Base-by-base conservation (phyloP, 2,113 vertebrate genomes). In the Neopipo cinnamomea region DNA sequence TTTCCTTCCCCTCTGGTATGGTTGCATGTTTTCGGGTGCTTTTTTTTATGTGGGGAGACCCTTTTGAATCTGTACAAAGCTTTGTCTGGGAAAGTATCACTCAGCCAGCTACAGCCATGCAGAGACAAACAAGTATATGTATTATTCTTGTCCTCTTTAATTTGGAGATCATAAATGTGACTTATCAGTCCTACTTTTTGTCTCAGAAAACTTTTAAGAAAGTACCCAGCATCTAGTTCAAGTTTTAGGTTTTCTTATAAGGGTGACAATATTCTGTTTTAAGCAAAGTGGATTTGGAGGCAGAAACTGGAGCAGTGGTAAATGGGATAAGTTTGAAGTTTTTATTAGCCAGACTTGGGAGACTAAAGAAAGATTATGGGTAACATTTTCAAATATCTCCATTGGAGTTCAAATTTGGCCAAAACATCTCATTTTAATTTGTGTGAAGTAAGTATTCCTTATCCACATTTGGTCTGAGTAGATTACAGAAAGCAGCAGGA, bases 401-500 rank as follows among this genome's bases (percentile, higher is more conserved):
- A 75, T 11, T 8, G 21, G 63, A 77, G 77, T 42, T 87, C 39
- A 89, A 70, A 84, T 94, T 95, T 89, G 81, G 15, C 35, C 56
- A 82, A 91, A 89, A 59, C 0, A 1, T 63, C 77, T 85, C 47
- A 59, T 81, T 91, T 85, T 93, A 87, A 85, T 94, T 78, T 85
- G 80, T 93, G 61, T 85, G 61, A 93, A 85, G 33, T 91, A 86
- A 89, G 42, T 88, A 85, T 82, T 85, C 27, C 73, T 89, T 68
- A 71, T 96, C 52, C 77, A 52, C 27, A 55, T 89, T 96, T 87
- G 55, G 56, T 82, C 50, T 84, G 75, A 75, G 61, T 85, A 66
- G 88, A 93, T 96, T 95, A 93, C 56, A 82, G 76, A 87, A 95
- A 91, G 74, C 85, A 93, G 68, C 50, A 91, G 39, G 37, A 84